phyloP scores from a whole-genome alignment of 2,888 invertebrate species.

The Dinocampus coccinellae region DNA sequence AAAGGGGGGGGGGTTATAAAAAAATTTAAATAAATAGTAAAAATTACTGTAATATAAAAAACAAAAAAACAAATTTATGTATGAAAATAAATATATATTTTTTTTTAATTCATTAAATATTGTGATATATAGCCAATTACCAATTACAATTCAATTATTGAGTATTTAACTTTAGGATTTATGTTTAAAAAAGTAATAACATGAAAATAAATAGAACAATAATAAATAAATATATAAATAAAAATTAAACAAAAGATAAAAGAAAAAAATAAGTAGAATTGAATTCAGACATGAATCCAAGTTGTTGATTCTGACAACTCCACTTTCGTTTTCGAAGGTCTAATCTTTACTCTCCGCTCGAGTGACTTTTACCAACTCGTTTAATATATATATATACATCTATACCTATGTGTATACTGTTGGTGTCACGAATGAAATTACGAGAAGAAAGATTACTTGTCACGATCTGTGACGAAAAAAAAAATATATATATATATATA shows the following conservation, averaged over 20 bases:
- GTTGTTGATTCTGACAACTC: background rate
- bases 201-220: background rate
- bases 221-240: background rate
- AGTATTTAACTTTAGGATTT: background rate
- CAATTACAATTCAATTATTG: too few species aligned
- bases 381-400: constrained; percentile 19
- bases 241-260: background rate
- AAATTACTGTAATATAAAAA: background rate
- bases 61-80: too few species aligned
- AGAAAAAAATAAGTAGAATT: background rate
- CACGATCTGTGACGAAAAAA: constrained; percentile 8
- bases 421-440: constrained; percentile 17
- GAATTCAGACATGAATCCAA: constrained; percentile 10
- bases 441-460: constrained; percentile 28
- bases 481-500: background rate
- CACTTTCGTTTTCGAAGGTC: constrained; percentile 57
- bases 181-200: background rate
- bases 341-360: constrained; percentile 39
- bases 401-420: background rate
- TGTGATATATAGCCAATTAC: too few species aligned
- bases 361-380: constrained; percentile 36
- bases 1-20: too few species aligned
- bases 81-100: too few species aligned
- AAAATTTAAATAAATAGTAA: background rate
- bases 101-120: too few species aligned